These are phyloP conservation scores for Elmis aenea DNA, from an alignment of 2,888 invertebrate genomes.

Conservation along the genomic window DNA sequence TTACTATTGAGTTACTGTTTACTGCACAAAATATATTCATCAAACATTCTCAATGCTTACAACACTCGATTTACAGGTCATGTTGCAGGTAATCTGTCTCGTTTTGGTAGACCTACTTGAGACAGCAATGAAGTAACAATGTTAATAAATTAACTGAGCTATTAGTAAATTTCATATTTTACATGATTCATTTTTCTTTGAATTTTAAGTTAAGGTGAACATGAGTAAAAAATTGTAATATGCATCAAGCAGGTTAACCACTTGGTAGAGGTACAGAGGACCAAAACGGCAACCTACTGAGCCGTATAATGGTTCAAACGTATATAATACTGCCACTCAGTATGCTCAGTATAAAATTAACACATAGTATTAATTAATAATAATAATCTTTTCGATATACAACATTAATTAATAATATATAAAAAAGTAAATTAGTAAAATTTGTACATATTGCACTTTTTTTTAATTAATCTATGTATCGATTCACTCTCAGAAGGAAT, in stretches of 20 bases:
- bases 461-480: slow-evolving; percentile 43
- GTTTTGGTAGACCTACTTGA: slow-evolving; percentile 14
- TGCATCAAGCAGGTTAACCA: too few species aligned
- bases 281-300: slow-evolving; percentile 10
- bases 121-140: too few species aligned
- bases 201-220: too few species aligned
- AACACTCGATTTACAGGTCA: slow-evolving; percentile 46
- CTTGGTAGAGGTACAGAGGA: slow-evolving; percentile 14
- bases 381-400: slow-evolving; percentile 43
- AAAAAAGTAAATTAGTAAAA: slow-evolving; percentile 50
- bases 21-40: slow-evolving; percentile 51
- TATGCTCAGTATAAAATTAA: slow-evolving; percentile 46
- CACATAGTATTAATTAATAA: slow-evolving; percentile 42
- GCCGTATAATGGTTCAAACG: slow-evolving; percentile 16
- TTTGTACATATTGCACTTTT: slow-evolving; percentile 72
- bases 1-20: slow-evolving; percentile 45
- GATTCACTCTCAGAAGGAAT: slow-evolving; percentile 37
- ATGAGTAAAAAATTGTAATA: too few species aligned
- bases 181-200: too few species aligned
- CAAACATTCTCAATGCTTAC: slow-evolving; percentile 48
- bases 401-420: slow-evolving; percentile 42
- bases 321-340: slow-evolving; percentile 46
- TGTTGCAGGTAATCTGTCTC: slow-evolving; percentile 41
- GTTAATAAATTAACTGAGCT: too few species aligned
- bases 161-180: too few species aligned